A percentile compares a stretch with the other conserved stretches of the same genome.
These are phyloP conservation scores for Varanus komodoensis DNA, from an alignment of 2,113 vertebrate genomes.

Conservation along the genomic window DNA sequence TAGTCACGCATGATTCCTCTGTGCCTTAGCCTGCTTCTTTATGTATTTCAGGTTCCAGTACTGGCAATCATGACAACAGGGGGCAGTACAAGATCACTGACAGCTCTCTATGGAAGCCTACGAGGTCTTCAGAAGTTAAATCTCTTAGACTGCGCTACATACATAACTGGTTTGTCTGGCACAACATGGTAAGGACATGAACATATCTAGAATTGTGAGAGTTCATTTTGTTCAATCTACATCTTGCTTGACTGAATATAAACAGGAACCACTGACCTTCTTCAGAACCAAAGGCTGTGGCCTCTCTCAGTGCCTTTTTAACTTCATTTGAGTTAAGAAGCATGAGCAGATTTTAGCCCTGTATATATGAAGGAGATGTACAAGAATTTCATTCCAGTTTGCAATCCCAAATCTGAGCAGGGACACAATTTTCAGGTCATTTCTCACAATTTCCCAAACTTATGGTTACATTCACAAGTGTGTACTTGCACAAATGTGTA, in stretches of 20 bases:
- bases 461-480: no score
- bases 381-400: no score
- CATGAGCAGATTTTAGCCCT: neutral
- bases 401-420: no score
- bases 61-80: conserved; percentile 88
- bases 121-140: conserved; percentile 81
- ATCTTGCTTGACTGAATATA: accelerated
- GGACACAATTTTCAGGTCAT: no score
- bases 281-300: neutral
- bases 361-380: neutral
- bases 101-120: conserved; percentile 81
- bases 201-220: neutral
- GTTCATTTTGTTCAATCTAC: neutral
- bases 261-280: neutral
- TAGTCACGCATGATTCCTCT: accelerated
- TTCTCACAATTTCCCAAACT: no score
- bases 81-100: conserved; percentile 87
- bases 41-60: conserved; percentile 75
- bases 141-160: conserved; percentile 81
- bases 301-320: neutral
- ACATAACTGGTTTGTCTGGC: conserved; percentile 88
- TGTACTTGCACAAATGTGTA: no score
- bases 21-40: accelerated
- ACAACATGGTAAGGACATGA: conserved; percentile 85
- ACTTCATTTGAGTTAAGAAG: neutral